Base-by-base conservation (phyloP, 2,797 vertebrate species). In the Graptemys geographica region DNA sequence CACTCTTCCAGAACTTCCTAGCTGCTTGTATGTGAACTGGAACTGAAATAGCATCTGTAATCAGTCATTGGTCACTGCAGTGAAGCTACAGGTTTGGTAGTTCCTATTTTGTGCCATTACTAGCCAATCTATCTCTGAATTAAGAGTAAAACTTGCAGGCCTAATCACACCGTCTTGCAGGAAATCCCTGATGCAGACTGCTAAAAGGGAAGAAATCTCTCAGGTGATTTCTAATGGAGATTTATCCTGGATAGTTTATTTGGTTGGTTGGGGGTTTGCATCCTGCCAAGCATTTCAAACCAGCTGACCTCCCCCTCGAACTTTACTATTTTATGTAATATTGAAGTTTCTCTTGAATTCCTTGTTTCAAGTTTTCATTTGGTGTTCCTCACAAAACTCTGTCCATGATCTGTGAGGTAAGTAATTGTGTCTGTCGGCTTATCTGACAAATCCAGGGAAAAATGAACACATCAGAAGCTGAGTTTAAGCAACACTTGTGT, bases 71-170 rank as follows among this genome's bases (percentile, higher is more conserved):
- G 83, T 92, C 92, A 90, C 8, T 8, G 27, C 27, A 69, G 59
- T 87, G 44, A 96, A 96, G 94, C 94, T 92, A 69, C 88, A 90
- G 93, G 59, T 91, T 96, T 83, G 85, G 11, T 1, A 82, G 76
- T 55, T 78, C 44, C 72, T 79, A 23, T 94, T 86, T 2, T 2
- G 92, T 93, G 94, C 47, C 87, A 90, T 28, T 49, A 47, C 44
- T 78, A 13, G 44, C 47, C 13, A 49, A 78, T 49, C 28, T 78
- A 49, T 28, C 25, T 78, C 28, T 49, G 74, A 89, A 87, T 76
- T 74, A 79, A 28, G 41, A 92, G 55, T 31, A 56, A 94, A 88
- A 2, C 19, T 21, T 41, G 87, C 15, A 81, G 79, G 69, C 33
- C 72, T 72, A 95, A 94, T 82, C 81, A 80, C 51, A 33, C 37